phyloP scores from a whole-genome alignment of 2,888 invertebrate genomes.

The Shargacucullia verbasci region DNA sequence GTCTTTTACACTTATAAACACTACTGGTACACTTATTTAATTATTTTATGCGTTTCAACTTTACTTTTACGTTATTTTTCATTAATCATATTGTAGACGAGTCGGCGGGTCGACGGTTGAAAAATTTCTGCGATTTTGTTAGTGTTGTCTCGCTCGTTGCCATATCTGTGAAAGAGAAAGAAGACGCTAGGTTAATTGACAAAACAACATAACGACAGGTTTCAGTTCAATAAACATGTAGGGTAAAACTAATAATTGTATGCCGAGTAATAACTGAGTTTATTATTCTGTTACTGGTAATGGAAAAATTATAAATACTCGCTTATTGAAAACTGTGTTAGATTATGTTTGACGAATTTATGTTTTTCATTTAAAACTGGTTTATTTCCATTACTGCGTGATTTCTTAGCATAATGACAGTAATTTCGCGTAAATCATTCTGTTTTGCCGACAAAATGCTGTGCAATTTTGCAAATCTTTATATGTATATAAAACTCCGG shows the following conservation, averaged over 20 bases:
- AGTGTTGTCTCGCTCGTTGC: slow-evolving; percentile 57
- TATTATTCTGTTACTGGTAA: not conserved
- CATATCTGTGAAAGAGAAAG: slow-evolving; percentile 78
- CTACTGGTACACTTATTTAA: slow-evolving; percentile 41
- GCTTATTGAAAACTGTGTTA: not conserved
- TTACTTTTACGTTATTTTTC: slow-evolving; percentile 24
- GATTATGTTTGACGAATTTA: not conserved
- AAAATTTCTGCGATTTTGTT: slow-evolving; percentile 54
- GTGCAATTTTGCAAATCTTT: too few species aligned
- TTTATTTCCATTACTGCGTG: not conserved
- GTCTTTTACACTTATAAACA: slow-evolving; percentile 38
- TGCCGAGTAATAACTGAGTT: slow-evolving; percentile 5
- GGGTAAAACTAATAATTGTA: slow-evolving; percentile 42
- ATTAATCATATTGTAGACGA: slow-evolving; percentile 59
- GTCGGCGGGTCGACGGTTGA: slow-evolving; percentile 56
- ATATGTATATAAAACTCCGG: too few species aligned
- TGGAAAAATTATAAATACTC: not conserved
- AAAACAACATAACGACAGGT: slow-evolving; percentile 59
- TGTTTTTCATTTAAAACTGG: not conserved
- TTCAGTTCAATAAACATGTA: slow-evolving; percentile 53
- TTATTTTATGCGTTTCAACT: slow-evolving; percentile 12
- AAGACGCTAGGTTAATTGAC: slow-evolving; percentile 70
- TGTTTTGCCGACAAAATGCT: too few species aligned
- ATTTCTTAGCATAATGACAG: not conserved
- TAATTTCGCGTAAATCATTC: too few species aligned